phyloP scores from a whole-genome alignment of 2,113 vertebrate species.

The Podocnemis expansa region DNA sequence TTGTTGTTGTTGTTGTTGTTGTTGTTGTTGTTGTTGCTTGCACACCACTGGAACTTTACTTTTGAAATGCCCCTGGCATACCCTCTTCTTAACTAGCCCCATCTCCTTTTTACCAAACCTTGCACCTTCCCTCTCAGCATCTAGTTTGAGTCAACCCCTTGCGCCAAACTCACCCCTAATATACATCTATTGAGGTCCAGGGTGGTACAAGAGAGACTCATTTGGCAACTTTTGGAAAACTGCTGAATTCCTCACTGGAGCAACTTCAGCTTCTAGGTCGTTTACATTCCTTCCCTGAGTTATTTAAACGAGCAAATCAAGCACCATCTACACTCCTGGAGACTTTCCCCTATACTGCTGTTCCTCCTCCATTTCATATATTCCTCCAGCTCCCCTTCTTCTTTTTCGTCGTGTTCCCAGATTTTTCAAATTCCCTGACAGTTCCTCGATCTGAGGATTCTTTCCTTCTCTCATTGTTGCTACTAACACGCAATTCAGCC shows the following conservation, averaged over 20 bases:
- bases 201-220: neutral
- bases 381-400: neutral
- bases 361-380: constrained; percentile 9
- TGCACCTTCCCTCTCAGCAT: neutral
- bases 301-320: constrained; percentile 46
- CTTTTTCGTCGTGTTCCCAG: constrained; percentile 18
- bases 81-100: neutral
- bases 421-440: neutral
- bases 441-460: constrained; percentile 54
- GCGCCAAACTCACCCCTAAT: constrained; percentile 7
- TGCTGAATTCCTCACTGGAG: constrained; percentile 15
- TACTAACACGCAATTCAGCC: constrained; percentile 45
- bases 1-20: too few species aligned
- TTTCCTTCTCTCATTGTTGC: constrained; percentile 24
- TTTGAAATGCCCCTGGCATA: neutral
- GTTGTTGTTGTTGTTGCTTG: too few species aligned
- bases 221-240: constrained; percentile 1
- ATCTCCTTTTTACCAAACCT: neutral
- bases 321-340: neutral
- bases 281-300: constrained; percentile 20
- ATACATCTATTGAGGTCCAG: constrained; percentile 23
- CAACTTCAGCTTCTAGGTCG: constrained; percentile 19
- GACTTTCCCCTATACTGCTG: neutral
- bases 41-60: neutral
- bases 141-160: neutral